Evolutionary conservation across 2,888 invertebrate genomes (phyloP), one percentile per base, ranked within the genome.

Genomic region (Ptychoptera albimana): DNA sequence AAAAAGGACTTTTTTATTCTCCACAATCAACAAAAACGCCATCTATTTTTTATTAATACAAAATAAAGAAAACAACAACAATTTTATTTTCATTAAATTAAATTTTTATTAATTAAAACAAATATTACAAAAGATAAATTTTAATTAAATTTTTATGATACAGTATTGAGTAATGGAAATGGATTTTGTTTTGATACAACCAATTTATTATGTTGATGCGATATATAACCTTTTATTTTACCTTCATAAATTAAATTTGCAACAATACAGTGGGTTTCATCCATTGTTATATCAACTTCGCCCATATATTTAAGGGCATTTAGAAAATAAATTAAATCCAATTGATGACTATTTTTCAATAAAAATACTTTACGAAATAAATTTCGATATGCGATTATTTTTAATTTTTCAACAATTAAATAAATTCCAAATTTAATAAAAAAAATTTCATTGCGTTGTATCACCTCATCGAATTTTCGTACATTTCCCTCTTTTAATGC

Each of bases 371-470:
- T 93, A 56, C 92, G 87, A 62, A 97, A 96, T 45, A 98, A 73
- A 70, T 96, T 98, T 49, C 97, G 75, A 60, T 93, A 94, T 0
- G 94, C 91, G 48, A 92, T 85, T 45, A 91, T 84, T 64, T 93
- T 92, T 9, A 98, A 69, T 62, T 96, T 96, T 60, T 98, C 97
- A 13, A 98, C 81, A 56, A 98, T 89, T 44, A 98, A 71, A 66
- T 93, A 98, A 54, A 98, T 93, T n/a, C 97, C 97, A 55, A 86
- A 91, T 55, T 80, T 82, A 45, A 97, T 94, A 55, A 98, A 93
- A 64, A 96, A 96, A 4, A 76, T 70, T 63, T 94, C 92, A 55
- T 96, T 82, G 41, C 77, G 75, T 48, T 81, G 79, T 73, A 96
- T 82, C 0, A 87, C 82, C 53, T 75, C 73, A 57, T 89, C 88